Evolutionary conservation across 2,113 vertebrate genomes (phyloP).

Genomic region (Melanostigma gelatinosum): DNA sequence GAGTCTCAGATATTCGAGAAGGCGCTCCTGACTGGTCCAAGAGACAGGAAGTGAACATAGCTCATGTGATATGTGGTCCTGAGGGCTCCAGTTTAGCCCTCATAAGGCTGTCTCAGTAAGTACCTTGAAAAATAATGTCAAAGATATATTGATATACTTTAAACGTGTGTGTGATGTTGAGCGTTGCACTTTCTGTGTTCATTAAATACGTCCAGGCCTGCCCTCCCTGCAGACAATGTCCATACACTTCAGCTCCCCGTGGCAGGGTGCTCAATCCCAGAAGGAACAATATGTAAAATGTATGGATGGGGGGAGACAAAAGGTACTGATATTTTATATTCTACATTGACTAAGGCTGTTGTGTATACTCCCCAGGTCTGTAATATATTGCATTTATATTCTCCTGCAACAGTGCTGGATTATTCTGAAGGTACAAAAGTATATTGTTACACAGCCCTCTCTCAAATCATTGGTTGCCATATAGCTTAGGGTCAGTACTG

Average conservation of each 20-base stretch:
- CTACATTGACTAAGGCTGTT: slow-evolving; percentile 1
- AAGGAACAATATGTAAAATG: slow-evolving; percentile 91
- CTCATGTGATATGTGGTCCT: slow-evolving; percentile 93
- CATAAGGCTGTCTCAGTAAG: slow-evolving; percentile 91
- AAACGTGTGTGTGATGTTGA: slow-evolving; percentile 4
- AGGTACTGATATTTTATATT: slow-evolving; percentile 81
- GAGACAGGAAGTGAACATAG: slow-evolving; percentile 90
- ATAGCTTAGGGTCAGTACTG: background rate
- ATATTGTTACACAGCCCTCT: background rate
- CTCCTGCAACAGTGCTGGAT: slow-evolving; percentile 4
- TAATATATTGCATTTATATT: slow-evolving; percentile 19
- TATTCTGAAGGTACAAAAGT: background rate
- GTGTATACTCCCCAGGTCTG: background rate
- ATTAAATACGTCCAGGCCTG: slow-evolving; percentile 82
- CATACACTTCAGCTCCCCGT: slow-evolving; percentile 90
- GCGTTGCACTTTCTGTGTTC: slow-evolving; percentile 28
- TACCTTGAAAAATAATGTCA: slow-evolving; percentile 28
- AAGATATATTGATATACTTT: slow-evolving; percentile 13
- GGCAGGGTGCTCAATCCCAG: slow-evolving; percentile 92
- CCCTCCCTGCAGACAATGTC: slow-evolving; percentile 88
- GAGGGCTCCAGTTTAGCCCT: slow-evolving; percentile 92
- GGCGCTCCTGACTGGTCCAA: slow-evolving; percentile 83
- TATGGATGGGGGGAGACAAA: slow-evolving; percentile 98
- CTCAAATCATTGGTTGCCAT: background rate
- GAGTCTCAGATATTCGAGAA: slow-evolving; percentile 89